Conservation (phyloP, 1,140 invertebrate genomes). For the Lethrus apterus region DNA sequence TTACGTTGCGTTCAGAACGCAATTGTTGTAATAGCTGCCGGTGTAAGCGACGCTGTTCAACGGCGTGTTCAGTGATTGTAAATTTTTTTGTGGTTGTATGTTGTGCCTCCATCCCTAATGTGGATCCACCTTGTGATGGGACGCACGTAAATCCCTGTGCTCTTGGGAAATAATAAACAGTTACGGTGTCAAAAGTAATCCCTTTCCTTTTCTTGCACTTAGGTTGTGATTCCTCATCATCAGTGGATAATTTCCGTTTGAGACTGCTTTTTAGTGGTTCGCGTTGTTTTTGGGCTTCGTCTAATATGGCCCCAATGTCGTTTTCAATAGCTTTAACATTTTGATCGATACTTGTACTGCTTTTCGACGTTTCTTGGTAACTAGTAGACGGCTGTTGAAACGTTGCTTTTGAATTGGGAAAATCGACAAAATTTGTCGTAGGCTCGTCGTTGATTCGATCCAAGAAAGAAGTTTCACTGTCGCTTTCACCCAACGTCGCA, state of each 20-base stretch:
- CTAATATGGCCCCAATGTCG: conserved; percentile 30
- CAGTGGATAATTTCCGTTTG: conserved; percentile 44
- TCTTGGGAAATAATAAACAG: conserved; percentile 91
- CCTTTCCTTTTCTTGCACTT: conserved; percentile 62
- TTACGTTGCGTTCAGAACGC: conserved; percentile 57
- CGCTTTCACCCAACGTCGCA: conserved; percentile 42
- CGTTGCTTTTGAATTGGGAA: conserved; percentile 21
- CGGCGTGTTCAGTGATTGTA: conserved; percentile 63
- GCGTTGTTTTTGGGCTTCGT: conserved; percentile 17
- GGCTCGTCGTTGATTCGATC: conserved; percentile 43
- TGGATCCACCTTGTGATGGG: conserved; percentile 92
- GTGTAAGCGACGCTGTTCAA: conserved; percentile 79
- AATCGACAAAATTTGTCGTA: conserved; percentile 23
- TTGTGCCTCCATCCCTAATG: conserved; percentile 86
- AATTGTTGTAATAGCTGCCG: conserved; percentile 72
- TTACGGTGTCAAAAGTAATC: conserved; percentile 87
- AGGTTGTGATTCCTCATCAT: conserved; percentile 40
- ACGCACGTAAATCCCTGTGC: conserved; percentile 97
- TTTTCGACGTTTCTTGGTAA: conserved; percentile 1
- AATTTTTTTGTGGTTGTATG: conserved; percentile 74
- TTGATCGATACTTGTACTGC: conserved; percentile 17
- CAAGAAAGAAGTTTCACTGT: conserved; percentile 48
- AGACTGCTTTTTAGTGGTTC: conserved; percentile 46
- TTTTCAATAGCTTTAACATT: conserved; percentile 24
- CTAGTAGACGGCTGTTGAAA: conserved; percentile 18